Evolutionary conservation across 2,113 vertebrate genomes (phyloP), one percentile per base, ranked within the genome.

Genomic region (Carettochelys insculpta): DNA sequence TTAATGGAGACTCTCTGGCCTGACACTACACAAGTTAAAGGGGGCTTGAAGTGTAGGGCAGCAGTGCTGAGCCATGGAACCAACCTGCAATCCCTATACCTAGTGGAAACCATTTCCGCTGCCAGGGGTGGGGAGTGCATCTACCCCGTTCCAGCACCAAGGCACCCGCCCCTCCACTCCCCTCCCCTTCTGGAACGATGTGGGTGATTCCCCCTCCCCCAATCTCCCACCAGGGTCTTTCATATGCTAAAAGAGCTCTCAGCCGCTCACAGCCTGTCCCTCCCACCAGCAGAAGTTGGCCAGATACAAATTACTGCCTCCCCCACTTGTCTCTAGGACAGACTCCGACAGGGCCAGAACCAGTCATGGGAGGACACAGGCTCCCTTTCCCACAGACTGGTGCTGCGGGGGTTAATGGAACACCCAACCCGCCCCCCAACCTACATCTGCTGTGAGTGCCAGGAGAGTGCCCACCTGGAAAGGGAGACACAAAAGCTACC

Each of bases 11-110:
- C 71, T 34, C 48, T 50, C 53, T 3, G 58, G 1, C 1, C 47
- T 29, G 78, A 24, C 24, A 4, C 19, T 3, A 1, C 2, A 1
- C 0, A 5, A 80, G 52, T 11, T 45, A 10, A 76, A 38, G 5
- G 8, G 11, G 25, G 24, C 43, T 50, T 4, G 14, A 14, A 50
- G 48, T 50, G 48, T 14, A 11, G 48, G 48, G 14, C 48, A 14
- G 48, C 11, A 14, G 48, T 50, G 48, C 48, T 13, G 48, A 11
- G 48, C 14, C 48, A 50, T 14, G 11, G 48, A 50, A 50, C 48
- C 48, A 50, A 50, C 11, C 11, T 11, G 11, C 4, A 50, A 50
- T 14, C 48, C 11, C 48, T 12, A 13, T 50, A 50, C 4, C 11
- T 50, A 50, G 14, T 50, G 48, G 48, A 50, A 50, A 50, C 48